phyloP scores from a whole-genome alignment of 2,797 vertebrate genomes.

The Margarornis squamiger region DNA sequence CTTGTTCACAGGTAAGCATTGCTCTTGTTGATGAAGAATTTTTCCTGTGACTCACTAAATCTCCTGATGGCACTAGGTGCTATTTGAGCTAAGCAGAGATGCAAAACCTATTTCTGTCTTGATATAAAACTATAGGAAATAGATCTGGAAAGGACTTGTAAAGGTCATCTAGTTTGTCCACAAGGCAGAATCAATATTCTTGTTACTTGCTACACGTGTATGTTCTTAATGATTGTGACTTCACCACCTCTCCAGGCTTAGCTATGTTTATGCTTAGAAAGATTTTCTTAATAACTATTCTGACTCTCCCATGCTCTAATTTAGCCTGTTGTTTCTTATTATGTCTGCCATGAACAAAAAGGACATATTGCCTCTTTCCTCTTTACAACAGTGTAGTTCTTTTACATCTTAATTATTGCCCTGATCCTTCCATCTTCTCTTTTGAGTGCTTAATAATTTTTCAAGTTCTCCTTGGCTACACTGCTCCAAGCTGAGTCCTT shows the following conservation, averaged over 20 bases:
- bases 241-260: background rate
- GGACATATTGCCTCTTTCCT: background rate
- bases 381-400: background rate
- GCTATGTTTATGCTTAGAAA: background rate
- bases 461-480: background rate
- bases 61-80: background rate
- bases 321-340: constrained; percentile 2
- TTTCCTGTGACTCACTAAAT: background rate
- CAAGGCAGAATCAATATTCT: background rate
- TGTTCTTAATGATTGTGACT: background rate
- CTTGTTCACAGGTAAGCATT: background rate
- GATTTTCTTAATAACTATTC: constrained; percentile 4
- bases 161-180: background rate
- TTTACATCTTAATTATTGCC: background rate
- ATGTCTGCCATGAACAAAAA: background rate
- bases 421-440: background rate
- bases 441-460: background rate
- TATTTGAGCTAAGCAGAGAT: background rate
- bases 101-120: background rate
- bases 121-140: background rate
- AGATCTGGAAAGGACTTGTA: background rate
- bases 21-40: background rate
- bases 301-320: background rate
- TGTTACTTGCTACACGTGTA: background rate
- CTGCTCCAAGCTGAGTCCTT: background rate